phyloP scores from a whole-genome alignment of 2,888 invertebrate genomes.

The Arge pagana region DNA sequence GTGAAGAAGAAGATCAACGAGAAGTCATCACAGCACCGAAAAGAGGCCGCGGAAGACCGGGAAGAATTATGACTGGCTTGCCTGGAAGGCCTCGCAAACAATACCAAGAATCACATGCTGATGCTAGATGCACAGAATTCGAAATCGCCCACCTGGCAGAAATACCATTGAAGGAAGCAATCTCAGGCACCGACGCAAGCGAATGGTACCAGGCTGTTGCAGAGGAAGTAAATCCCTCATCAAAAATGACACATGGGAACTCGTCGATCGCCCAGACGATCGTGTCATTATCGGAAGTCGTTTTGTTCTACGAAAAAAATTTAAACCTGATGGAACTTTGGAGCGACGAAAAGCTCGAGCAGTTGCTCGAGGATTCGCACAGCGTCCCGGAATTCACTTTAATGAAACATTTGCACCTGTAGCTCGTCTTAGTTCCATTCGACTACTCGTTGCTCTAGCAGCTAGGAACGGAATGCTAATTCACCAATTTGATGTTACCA shows the following conservation, averaged over 20 bases:
- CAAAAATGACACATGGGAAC: conserved; percentile 21
- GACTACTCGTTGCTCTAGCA: conserved; percentile 34
- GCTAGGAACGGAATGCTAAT: conserved; percentile 24
- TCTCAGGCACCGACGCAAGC: too few species aligned
- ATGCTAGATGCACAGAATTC: too few species aligned
- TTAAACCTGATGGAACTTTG: conserved; percentile 29
- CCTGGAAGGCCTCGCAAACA: too few species aligned
- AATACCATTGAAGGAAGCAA: too few species aligned
- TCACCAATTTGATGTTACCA: conserved; percentile 26
- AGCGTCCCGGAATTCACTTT: conserved; percentile 39
- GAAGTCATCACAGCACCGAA: too few species aligned
- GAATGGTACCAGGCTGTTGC: too few species aligned
- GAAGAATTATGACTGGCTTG: too few species aligned
- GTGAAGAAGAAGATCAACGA: background rate
- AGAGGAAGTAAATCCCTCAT: too few species aligned
- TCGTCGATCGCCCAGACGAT: conserved; percentile 17
- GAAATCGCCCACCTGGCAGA: too few species aligned
- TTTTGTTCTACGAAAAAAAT: conserved; percentile 35
- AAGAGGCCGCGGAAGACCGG: too few species aligned
- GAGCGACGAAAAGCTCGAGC: conserved; percentile 37
- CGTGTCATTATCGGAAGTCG: conserved; percentile 28
- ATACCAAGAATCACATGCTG: too few species aligned
- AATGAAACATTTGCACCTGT: conserved; percentile 41
- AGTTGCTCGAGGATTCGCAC: conserved; percentile 39
- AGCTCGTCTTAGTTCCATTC: conserved; percentile 33